Evolutionary conservation across 2,113 vertebrate species (phyloP).

Genomic region (Callipepla californica): DNA sequence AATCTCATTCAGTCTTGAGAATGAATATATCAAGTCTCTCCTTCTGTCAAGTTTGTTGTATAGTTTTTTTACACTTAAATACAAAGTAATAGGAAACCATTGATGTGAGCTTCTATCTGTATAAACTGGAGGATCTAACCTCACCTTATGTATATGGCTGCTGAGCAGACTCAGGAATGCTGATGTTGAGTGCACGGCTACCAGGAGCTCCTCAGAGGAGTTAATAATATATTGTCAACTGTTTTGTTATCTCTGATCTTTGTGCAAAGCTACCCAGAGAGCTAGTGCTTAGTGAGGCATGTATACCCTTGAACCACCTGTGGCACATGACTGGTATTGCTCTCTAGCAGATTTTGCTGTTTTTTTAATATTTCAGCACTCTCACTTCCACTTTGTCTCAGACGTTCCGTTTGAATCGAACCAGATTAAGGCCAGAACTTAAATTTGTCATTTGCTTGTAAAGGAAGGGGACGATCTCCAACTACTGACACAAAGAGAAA

Average conservation of each 20-base stretch:
- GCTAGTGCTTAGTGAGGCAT: not conserved
- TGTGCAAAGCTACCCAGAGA: not conserved
- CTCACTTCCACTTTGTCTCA: not conserved
- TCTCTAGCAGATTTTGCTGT: not conserved
- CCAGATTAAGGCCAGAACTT: not conserved
- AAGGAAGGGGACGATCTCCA: not conserved
- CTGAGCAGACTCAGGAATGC: not conserved
- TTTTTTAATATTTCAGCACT: not conserved
- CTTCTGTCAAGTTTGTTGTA: not conserved
- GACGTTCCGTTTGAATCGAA: not conserved
- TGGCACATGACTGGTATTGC: not conserved
- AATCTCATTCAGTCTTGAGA: not conserved
- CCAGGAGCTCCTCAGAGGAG: not conserved
- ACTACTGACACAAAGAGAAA: not conserved
- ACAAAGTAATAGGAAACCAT: not conserved
- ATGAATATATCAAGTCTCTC: not conserved
- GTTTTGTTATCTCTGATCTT: not conserved
- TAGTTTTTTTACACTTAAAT: constrained; percentile 10
- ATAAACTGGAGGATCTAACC: not conserved
- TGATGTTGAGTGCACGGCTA: not conserved
- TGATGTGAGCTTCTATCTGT: not conserved
- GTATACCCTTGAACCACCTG: not conserved
- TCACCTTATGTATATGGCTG: not conserved
- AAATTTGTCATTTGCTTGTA: not conserved
- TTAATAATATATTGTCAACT: not conserved